A percentile compares a stretch with the other conserved stretches of the same genome.
Evolutionary conservation across 2,888 invertebrate species (phyloP).

Genomic region (Dione juno): DNA sequence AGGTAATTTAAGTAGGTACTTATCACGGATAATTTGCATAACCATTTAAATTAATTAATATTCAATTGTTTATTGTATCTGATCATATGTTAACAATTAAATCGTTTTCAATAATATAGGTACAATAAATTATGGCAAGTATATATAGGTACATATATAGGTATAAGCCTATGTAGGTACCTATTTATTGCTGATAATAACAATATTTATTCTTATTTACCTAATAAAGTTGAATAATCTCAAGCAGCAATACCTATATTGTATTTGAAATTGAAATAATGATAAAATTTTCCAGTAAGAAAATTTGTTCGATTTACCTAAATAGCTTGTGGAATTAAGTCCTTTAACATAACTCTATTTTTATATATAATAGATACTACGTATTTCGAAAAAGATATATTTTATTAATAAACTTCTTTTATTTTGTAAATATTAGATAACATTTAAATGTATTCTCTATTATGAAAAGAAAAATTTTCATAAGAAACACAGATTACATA

Average conservation of each 20-base stretch:
- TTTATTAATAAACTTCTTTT: too few relatives aligned
- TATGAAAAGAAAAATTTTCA: too few relatives aligned
- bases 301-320: too few relatives aligned
- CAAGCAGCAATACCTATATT: background rate
- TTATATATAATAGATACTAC: too few relatives aligned
- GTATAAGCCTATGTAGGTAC: background rate
- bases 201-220: background rate
- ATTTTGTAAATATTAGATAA: too few relatives aligned
- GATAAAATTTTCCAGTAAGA: slow-evolving; percentile 13
- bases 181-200: background rate
- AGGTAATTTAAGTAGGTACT: background rate
- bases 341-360: too few relatives aligned
- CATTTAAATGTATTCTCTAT: too few relatives aligned
- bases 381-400: too few relatives aligned
- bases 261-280: background rate
- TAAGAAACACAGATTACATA: too few relatives aligned
- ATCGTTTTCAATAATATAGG: background rate
- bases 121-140: background rate
- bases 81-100: slow-evolving; percentile 11
- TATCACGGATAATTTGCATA: slow-evolving; percentile 1
- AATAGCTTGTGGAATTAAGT: too few relatives aligned
- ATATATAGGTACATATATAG: too few relatives aligned
- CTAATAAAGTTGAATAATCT: background rate
- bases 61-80: background rate
- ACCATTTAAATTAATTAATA: background rate